Base-by-base conservation (phyloP, 2,113 vertebrate species). In the Pygoscelis adeliae region DNA sequence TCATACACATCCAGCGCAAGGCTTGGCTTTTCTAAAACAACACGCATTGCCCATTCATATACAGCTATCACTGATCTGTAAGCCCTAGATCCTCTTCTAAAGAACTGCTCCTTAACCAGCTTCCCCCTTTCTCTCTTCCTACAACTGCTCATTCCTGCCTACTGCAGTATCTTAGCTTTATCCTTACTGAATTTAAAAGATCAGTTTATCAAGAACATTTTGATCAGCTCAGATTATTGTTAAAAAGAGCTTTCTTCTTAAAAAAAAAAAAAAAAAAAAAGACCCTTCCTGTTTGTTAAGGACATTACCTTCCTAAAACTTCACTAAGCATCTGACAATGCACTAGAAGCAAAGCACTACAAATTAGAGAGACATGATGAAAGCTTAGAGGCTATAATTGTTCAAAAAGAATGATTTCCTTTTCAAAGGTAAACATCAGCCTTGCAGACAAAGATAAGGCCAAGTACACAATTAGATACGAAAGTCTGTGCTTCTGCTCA, bases 401-500 rank as follows among this genome's bases (percentile, higher is more conserved):
- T 97, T 97, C 94, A 93, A 93, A 97, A 97, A 96, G 73, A 97
- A 66, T 87, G 62, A 93, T 97, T 98, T 97, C 78, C 95, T 96
- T 92, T 96, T 89, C 61, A 92, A 91, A 92, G 67, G 93, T 95
- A 96, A 97, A 96, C 83, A 96, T 56, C 76, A 73, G 93, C 61
- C 91, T 93, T 85, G 80, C 88, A 91, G 93, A 86, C 72, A 82
- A 88, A 65, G 32, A 74, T 92, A 89, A 90, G 87, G 25, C 87
- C 85, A 67, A 80, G 66, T 65, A 49, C 79, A 95, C 91, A 88
- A 50, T 85, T 73, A 93, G 73, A 78, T 53, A 93, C 16, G 0
- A 73, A 53, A 86, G 67, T 49, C 44, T 82, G 32, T 58, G 62
- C 72, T 90, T 89, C 83, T 86, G 88, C 89, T 85, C 18, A 0